phyloP scores from a whole-genome alignment of 2,888 invertebrate genomes.

The Atherix ibis region DNA sequence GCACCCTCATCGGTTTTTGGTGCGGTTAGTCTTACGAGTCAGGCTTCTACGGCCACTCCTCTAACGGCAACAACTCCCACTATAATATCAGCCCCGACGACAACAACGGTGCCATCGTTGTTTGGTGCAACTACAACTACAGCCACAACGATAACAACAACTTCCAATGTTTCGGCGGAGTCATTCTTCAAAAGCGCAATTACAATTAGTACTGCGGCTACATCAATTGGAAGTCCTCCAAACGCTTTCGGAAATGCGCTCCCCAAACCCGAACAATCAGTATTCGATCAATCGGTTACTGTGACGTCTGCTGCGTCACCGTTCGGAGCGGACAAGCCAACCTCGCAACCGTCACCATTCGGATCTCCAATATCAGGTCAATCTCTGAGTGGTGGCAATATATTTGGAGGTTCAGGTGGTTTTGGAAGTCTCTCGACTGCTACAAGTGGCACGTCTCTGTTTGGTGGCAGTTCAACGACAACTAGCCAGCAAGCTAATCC shows the following conservation, averaged over 20 bases:
- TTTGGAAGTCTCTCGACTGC: not conserved
- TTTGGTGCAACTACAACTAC: not conserved
- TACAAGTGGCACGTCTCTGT: slow-evolving; percentile 1
- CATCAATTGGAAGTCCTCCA: not conserved
- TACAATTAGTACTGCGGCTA: not conserved
- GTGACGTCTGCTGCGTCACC: too few relatives aligned
- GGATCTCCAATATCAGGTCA: not conserved
- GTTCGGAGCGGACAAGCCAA: slow-evolving; percentile 7
- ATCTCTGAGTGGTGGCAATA: slow-evolving; percentile 13
- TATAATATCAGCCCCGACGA: too few relatives aligned
- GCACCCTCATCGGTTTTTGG: too few relatives aligned
- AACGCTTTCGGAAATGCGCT: slow-evolving; percentile 15
- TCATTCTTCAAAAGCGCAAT: too few relatives aligned
- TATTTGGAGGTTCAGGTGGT: slow-evolving; percentile 13
- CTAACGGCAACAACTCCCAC: too few relatives aligned
- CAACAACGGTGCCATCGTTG: not conserved
- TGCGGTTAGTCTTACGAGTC: too few relatives aligned
- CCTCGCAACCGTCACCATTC: slow-evolving; percentile 9
- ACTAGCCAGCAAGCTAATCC: too few relatives aligned
- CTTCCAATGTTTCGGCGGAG: too few relatives aligned
- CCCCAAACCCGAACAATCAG: slow-evolving; percentile 24
- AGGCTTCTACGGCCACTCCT: too few relatives aligned
- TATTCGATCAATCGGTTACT: slow-evolving; percentile 15
- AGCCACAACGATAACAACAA: not conserved
- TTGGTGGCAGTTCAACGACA: slow-evolving; percentile 5